Evolutionary conservation across 1,140 invertebrate genomes (phyloP).

Genomic region (Megathymus violae): DNA sequence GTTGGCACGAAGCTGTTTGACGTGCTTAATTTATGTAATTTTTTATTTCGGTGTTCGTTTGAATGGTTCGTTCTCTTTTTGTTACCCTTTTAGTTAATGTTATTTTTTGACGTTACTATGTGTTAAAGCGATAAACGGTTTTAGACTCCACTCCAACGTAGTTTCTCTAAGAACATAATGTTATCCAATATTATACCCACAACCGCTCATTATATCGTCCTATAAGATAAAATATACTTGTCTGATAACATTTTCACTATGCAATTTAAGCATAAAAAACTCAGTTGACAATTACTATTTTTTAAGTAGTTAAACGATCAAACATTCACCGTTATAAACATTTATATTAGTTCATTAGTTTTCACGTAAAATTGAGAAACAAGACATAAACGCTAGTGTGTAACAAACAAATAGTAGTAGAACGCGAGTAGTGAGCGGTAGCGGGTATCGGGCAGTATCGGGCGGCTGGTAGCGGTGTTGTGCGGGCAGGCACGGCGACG

Average conservation of each 20-base stretch:
- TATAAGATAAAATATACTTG: not conserved
- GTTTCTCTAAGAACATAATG: conserved; percentile 2
- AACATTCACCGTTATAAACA: too few relatives aligned
- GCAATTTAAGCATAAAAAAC: not conserved
- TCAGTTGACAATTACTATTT: not conserved
- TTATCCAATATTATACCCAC: conserved; percentile 11
- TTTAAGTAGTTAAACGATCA: too few relatives aligned
- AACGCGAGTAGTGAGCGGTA: conserved; percentile 45
- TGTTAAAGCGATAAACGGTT: conserved; percentile 38
- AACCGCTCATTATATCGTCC: conserved; percentile 14
- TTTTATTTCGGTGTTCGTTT: conserved; percentile 76
- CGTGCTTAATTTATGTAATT: conserved; percentile 79
- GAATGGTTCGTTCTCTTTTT: conserved; percentile 71
- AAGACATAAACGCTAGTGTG: too few relatives aligned
- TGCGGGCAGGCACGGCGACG: conserved; percentile 68
- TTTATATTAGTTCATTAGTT: too few relatives aligned
- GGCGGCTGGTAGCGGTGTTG: conserved; percentile 36
- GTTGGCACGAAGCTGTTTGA: conserved; percentile 81
- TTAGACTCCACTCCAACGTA: conserved; percentile 30
- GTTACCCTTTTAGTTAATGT: conserved; percentile 51
- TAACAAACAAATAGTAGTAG: not conserved
- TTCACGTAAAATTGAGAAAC: too few relatives aligned
- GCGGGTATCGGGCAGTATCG: conserved; percentile 38
- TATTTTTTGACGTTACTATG: conserved; percentile 42
- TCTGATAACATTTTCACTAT: not conserved